Base-by-base conservation (phyloP, 2,888 invertebrate species). In the Keiferia lycopersicella region DNA sequence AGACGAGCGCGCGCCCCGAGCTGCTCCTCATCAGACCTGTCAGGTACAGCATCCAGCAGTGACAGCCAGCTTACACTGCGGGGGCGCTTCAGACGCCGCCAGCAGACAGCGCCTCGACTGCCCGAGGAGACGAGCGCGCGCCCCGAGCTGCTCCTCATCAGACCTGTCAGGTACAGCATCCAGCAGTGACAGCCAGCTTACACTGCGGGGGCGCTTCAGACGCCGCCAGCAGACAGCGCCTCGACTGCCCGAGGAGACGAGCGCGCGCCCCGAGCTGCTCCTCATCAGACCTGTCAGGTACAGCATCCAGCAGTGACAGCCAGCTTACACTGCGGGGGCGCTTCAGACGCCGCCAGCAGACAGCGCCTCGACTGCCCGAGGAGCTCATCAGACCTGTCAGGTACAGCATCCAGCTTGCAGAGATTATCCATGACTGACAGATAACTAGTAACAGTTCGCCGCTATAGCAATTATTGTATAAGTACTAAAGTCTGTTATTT, bases 21-120 rank as follows among this genome's bases (percentile, higher is more conserved):
- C 62, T 98, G 98, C 80, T 98, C 98, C 73, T 98, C 98, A 62
- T 98, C 98, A 0, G 98, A 98, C 84, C 96, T 98, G 7, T 98
- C 98, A 66, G 34, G 34, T 34, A 34, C 34, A 26, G 26, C 26
- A 26, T 26, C 41, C 12, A 14, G 41, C 12, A 14, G 41, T 41
- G 14, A 41, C 41, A 14, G 41, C 41, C 41, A 41, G 41, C 26
- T 14, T 3, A 14, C 41, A 41, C 41, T n/a, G 14, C 14, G 41
- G 14, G 14, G n/a, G n/a, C n/a, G n/a, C n/a, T n/a, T n/a, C 41
- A 41, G 69, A n/a, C 78, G 64, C 81, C 85, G 51, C 82, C 12
- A 41, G 14, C 3, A 41, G 84, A 18, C 83, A 83, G 70, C 84
- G 88, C 12, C 73, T 87, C 70, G 87, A 87, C 67, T 84, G 87